Base-by-base conservation (phyloP, 2,888 invertebrate species). In the Itoplectis maculator region DNA sequence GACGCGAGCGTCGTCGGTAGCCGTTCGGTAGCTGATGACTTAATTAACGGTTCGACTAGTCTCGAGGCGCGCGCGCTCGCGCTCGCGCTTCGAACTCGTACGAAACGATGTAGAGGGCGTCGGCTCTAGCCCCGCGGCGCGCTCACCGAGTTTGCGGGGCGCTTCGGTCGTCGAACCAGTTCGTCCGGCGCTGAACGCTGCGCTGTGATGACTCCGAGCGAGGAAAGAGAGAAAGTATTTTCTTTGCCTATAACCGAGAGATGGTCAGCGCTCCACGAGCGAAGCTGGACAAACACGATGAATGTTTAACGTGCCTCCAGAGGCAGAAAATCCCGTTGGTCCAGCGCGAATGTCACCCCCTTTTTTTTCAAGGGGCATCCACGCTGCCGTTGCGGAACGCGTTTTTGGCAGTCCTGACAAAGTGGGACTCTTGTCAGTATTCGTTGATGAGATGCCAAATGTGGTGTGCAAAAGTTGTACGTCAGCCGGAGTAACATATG, bases 21-120 rank as follows among this genome's bases (percentile, higher is more conserved):
- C 89, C 88, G 89, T 89, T 89, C 92, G 89, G 92, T 92, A 92
- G 92, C 91, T 89, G 91, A 92, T 91, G 90, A 89, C 90, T 90
- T 91, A 92, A 92, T 92, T 91, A 89, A 91, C 81, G 84, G 81
- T 77, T 82, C 82, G 72, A 74, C 70, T 61, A 51, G 49, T 70
- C 40, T 47, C 35, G 54, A 59, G 65, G 45, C 65, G 42, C 49
- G 37, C 35, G n/a, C 37, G 18, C 7, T 15, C 35, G 69, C 66
- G 76, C 61, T 8, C 61, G 18, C 8, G 61, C 5, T 59, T n/a
- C n/a, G n/a, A n/a, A n/a, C n/a, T n/a, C n/a, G n/a, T n/a, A n/a
- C n/a, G 56, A 29, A 29, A 59, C 29, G 35, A 54, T 70, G 45
- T 59, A 42, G 78, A 47, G 69, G 65, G 54, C 66, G 29, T 65